These are phyloP conservation scores for Acromyrmex echinatior DNA, from an alignment of 1,140 invertebrate genomes.

Conservation along the genomic window DNA sequence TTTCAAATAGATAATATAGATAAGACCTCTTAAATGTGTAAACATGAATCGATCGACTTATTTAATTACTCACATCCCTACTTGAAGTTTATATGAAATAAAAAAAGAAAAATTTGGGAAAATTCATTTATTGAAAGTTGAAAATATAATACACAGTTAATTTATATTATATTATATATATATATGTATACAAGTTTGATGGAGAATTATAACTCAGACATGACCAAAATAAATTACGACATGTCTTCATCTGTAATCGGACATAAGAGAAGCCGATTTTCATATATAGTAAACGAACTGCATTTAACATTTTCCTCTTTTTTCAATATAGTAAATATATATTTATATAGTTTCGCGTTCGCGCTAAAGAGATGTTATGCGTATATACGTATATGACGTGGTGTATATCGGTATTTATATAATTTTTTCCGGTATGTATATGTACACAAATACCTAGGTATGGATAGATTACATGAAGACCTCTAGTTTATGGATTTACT, in stretches of 20 bases:
- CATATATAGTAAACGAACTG: conserved; percentile 1
- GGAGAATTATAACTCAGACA: conserved; percentile 65
- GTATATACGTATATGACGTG: conserved; percentile 67
- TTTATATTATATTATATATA: conserved; percentile 74
- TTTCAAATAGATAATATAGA: conserved; percentile 68
- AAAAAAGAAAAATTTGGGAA: conserved; percentile 17
- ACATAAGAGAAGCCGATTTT: conserved; percentile 1
- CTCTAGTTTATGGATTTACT: conserved; percentile 86
- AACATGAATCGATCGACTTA: conserved; percentile 2
- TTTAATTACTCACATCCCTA: not conserved
- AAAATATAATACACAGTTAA: conserved; percentile 85
- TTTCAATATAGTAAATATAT: conserved; percentile 69
- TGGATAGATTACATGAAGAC: conserved; percentile 86
- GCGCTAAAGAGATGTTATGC: conserved; percentile 62
- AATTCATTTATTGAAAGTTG: conserved; percentile 51
- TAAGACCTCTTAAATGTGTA: conserved; percentile 49
- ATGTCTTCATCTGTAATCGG: conserved; percentile 22
- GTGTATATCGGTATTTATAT: conserved; percentile 73
- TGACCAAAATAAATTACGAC: conserved; percentile 66
- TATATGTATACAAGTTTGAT: conserved; percentile 74
- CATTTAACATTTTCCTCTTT: conserved; percentile 57
- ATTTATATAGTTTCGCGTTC: conserved; percentile 41
- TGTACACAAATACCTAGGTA: conserved; percentile 75
- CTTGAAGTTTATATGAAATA: not conserved
- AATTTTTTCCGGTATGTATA: conserved; percentile 66